Conservation (phyloP, 2,113 vertebrate genomes). For the Recurvirostra avosetta region DNA sequence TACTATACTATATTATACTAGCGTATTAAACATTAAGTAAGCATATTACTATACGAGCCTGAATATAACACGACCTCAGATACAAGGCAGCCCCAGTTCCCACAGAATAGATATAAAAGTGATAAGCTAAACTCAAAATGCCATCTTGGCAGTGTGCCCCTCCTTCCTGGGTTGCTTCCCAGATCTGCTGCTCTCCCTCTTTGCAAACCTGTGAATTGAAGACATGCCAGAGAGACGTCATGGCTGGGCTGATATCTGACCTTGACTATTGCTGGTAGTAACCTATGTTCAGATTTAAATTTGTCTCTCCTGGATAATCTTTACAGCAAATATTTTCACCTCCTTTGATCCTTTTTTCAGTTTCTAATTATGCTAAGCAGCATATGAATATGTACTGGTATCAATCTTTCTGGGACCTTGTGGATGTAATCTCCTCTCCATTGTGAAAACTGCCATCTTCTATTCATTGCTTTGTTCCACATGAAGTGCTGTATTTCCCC, state of each 20-base stretch:
- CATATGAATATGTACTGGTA: not conserved
- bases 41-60: not conserved
- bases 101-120: not conserved
- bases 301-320: not conserved
- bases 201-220: not conserved
- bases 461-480: not conserved
- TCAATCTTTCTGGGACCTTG: not conserved
- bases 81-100: not conserved
- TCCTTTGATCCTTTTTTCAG: not conserved
- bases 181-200: not conserved
- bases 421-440: not conserved
- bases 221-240: not conserved
- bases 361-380: not conserved
- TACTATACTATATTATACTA: not conserved
- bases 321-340: not conserved
- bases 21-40: not conserved
- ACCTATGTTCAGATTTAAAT: not conserved
- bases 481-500: not conserved
- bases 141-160: not conserved
- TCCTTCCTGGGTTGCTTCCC: not conserved
- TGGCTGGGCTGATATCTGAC: not conserved
- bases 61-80: not conserved
- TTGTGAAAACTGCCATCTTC: not conserved
- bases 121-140: not conserved
- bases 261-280: not conserved